Base-by-base conservation (phyloP, 2,113 vertebrate species). In the Microtus ochrogaster region DNA sequence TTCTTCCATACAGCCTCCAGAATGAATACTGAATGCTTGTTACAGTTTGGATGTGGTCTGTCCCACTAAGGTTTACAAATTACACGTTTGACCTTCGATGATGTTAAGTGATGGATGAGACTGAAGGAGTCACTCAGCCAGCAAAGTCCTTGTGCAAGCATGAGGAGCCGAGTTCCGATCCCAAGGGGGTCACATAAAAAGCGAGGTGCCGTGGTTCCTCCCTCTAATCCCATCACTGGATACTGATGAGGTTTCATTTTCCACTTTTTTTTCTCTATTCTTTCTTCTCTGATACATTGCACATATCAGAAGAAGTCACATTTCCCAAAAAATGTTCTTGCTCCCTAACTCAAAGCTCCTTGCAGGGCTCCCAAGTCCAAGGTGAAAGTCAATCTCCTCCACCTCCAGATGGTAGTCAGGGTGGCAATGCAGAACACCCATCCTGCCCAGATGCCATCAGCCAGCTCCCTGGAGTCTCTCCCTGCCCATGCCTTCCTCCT, bases 401-500 rank as follows among this genome's bases (percentile, higher is more conserved):
- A 63, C 78, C 55, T 49, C 26, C 70, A 92, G 52, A 36, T 3
- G 5, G 30, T 9, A 22, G n/a, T 5, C 28, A 66, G 19, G 5
- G 0, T 1, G 17, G 39, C 26, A 19, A 5, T 17, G 33, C 1
- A 0, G 61, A 85, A 49, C 7, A 39, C 9, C 55, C 7, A 1
- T 33, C 86, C 88, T 47, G 14, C 79, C 49, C 17, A 33, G 91
- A 84, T 83, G 39, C 39, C 84, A 73, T 76, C 21, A 0, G 14
- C 5, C 5, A 8, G 52, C 2, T 28, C 52, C 73, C 1, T 2
- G n/a, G 61, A 30, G 33, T 30, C 82, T 88, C 90, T 41, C 26
- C 6, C 36, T 41, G 7, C 36, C 61, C 66, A 7, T 0, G 1
- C 10, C 74, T 24, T 73, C 19, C 10, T 68, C 77, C 70, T 79